Evolutionary conservation across 2,113 vertebrate species (phyloP), one percentile per base, ranked within the genome.

Genomic region (Oxyruncus cristatus): DNA sequence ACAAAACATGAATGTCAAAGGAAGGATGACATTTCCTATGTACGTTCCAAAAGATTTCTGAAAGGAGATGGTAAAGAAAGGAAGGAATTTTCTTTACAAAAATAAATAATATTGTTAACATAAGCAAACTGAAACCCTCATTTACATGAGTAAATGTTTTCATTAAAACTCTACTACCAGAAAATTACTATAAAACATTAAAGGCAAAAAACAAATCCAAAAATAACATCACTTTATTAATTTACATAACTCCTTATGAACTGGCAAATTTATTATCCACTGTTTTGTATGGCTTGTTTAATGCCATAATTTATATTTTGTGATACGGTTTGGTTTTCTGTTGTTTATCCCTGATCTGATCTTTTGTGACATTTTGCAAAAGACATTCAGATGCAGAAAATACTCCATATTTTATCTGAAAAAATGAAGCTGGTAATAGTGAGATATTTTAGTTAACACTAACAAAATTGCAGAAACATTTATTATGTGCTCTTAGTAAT

Each of bases 131-230:
- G 35, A 98, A 96, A 41, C 67, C 85, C 88, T 96, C 93, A 93
- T 97, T 98, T 97, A 97, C 63, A 97, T 97, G 80, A 97, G 88
- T 96, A 97, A 98, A 96, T 93, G 97, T 95, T 98, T 98, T 98
- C 97, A 97, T 97, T 98, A 97, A 95, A 97, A 97, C 85, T 71
- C 95, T 90, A 97, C 92, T 97, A 89, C 85, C 88, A 32, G 95
- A 97, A 98, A 97, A 97, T 97, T 97, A 97, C 88, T 87, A 96
- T 78, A 73, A 95, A 47, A 94, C 77, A 93, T 90, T 96, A 94
- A 97, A 96, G 95, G 85, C 74, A 71, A 97, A 95, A 97, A 93
- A 55, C 66, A 86, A 81, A 72, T 44, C 80, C 61, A 8, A 89
- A 95, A 96, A 88, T 87, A 97, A 90, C 73, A 92, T 30, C 19